These are phyloP conservation scores for Genyomyrus donnyi DNA, from an alignment of 2,113 vertebrate species.

Conservation along the genomic window DNA sequence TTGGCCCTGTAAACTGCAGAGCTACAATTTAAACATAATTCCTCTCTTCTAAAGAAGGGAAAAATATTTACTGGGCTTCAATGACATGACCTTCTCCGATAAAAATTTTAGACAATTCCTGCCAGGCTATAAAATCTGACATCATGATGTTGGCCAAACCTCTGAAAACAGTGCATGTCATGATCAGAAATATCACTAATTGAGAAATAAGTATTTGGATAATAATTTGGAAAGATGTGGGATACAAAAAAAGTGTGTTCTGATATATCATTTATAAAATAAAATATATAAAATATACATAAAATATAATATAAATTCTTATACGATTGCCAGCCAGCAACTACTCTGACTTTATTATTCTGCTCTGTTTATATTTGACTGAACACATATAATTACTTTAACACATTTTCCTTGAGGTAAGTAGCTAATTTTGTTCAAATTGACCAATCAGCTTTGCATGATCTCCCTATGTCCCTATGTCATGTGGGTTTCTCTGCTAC, in stretches of 20 bases:
- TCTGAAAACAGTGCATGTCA: background rate
- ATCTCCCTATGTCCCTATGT: background rate
- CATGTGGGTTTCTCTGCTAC: background rate
- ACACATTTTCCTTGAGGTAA: background rate
- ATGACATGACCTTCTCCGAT: background rate
- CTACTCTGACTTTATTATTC: background rate
- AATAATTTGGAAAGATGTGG: background rate
- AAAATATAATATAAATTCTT: background rate
- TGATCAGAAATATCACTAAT: background rate
- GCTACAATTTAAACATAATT: background rate
- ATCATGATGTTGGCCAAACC: background rate
- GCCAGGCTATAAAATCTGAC: background rate
- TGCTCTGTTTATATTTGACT: background rate
- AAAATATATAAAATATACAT: background rate
- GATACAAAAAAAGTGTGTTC: background rate
- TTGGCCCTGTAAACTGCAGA: background rate
- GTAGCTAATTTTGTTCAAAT: background rate
- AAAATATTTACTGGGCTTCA: conserved; percentile 1
- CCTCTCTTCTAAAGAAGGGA: background rate
- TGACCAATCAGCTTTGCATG: background rate
- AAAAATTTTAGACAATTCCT: background rate
- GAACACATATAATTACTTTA: background rate
- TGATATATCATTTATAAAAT: background rate
- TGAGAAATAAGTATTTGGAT: background rate
- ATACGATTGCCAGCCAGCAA: background rate